Base-by-base conservation (phyloP, 2,888 invertebrate species). In the Sarcophaga subvicina region DNA sequence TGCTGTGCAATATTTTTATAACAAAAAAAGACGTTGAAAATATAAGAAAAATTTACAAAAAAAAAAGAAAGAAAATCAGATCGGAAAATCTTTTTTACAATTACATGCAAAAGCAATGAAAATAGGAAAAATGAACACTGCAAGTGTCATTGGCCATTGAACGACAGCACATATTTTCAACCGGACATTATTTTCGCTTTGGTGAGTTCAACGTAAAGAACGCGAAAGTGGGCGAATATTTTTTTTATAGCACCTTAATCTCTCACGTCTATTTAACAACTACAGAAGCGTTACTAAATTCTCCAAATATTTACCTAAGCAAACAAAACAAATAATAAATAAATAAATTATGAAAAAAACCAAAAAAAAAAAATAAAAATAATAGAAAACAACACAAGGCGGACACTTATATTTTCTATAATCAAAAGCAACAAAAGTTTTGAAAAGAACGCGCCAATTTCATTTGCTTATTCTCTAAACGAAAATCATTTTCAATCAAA, bases 111-210 rank as follows among this genome's bases (percentile, higher is more conserved):
- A 66, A 75, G 73, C 71, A 27, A 71, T 12, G n/a, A n/a, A n/a
- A n/a, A n/a, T n/a, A n/a, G n/a, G n/a, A n/a, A n/a, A n/a, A n/a
- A n/a, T n/a, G 59, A 62, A 54, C 75, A 45, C 37, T 45, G n/a
- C 76, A 69, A 77, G 77, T 86, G 83, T 86, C 86, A 86, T 83
- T 83, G 86, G 64, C 80, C 80, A 80, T 64, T 78, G 64, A 80
- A 86, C 45, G 17, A 60, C 59, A 60, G 22, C 25, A 72, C 37
- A 25, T 25, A 17, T 22, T 22, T 17, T n/a, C 37, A 47, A 47
- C 0, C 27, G 45, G 45, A 27, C 67, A 67, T 63, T 71, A 27
- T 60, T 66, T 70, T n/a, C 4, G 10, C n/a, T 72, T 73, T 69
- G 25, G 17, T 27, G 59, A 12, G 2, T 75, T 70, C 12, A 3